Evolutionary conservation across 2,113 vertebrate species (phyloP).

Genomic region (Microcebus lehilahytsara): DNA sequence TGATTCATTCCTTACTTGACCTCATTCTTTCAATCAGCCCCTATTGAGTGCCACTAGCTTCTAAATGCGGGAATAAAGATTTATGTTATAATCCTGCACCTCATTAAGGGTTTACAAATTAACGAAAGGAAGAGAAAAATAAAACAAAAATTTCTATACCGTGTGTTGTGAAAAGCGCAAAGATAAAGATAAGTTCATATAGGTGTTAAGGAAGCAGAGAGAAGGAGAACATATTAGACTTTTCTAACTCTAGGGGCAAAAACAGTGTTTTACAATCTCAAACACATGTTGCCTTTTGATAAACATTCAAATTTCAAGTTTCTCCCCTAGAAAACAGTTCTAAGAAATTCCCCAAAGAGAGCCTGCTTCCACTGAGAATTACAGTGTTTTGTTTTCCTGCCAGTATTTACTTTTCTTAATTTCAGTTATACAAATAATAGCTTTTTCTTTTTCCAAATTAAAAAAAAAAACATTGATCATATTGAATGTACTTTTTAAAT

Average conservation of each 20-base stretch:
- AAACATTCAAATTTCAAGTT: background rate
- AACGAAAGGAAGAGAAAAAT: background rate
- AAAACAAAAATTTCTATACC: background rate
- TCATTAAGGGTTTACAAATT: background rate
- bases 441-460: background rate
- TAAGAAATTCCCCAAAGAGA: background rate
- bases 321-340: background rate
- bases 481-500: background rate
- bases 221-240: background rate
- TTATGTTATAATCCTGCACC: background rate
- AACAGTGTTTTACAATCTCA: background rate
- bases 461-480: background rate
- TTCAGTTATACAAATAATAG: background rate
- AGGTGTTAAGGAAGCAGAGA: background rate
- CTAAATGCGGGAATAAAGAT: background rate
- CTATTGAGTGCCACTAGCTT: background rate
- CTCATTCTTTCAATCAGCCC: background rate
- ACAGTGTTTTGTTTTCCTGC: background rate
- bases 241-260: background rate
- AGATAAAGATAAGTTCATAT: background rate
- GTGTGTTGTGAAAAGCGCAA: background rate
- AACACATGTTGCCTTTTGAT: background rate
- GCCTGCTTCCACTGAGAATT: background rate
- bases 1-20: background rate
- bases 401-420: background rate